Conservation (phyloP, 2,113 vertebrate genomes). For the rabbit (Oryctolagus cuniculus) region DNA sequence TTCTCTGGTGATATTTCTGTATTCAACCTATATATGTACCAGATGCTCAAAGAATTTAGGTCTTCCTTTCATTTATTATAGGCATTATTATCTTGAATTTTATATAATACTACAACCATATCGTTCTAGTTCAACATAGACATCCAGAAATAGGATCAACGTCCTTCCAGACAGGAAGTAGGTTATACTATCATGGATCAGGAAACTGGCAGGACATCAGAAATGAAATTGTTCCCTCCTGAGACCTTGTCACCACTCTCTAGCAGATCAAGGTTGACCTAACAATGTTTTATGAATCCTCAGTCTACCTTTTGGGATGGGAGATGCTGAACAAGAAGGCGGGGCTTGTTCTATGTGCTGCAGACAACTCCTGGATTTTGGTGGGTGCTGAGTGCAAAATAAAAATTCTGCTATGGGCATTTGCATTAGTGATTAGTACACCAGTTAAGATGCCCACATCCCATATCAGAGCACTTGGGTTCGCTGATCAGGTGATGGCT, state of each 20-base stretch:
- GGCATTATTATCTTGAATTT: conserved; percentile 13
- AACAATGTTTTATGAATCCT: not conserved
- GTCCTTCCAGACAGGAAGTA: conserved; percentile 58
- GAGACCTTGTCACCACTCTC: conserved; percentile 26
- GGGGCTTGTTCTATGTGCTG: not conserved
- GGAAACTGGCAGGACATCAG: conserved; percentile 52
- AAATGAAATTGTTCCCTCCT: conserved; percentile 13
- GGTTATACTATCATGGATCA: conserved; percentile 39
- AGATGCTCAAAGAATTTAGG: not conserved
- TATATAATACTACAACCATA: not conserved
- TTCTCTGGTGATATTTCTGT: not conserved
- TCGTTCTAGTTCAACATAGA: conserved; percentile 58
- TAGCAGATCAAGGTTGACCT: conserved; percentile 17
- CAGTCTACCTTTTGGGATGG: not conserved
- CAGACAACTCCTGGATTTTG: not conserved
- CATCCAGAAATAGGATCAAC: conserved; percentile 59
- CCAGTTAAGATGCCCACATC: too few species aligned
- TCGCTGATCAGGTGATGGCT: too few species aligned
- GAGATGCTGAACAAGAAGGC: not conserved
- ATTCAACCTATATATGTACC: not conserved
- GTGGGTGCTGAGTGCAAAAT: not conserved
- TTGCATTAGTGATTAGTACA: too few species aligned
- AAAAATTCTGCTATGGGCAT: not conserved
- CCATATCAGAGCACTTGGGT: too few species aligned
- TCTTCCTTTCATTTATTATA: not conserved